Evolutionary conservation across 1,140 invertebrate species (phyloP).

Genomic region (Nasonia longicornis): DNA sequence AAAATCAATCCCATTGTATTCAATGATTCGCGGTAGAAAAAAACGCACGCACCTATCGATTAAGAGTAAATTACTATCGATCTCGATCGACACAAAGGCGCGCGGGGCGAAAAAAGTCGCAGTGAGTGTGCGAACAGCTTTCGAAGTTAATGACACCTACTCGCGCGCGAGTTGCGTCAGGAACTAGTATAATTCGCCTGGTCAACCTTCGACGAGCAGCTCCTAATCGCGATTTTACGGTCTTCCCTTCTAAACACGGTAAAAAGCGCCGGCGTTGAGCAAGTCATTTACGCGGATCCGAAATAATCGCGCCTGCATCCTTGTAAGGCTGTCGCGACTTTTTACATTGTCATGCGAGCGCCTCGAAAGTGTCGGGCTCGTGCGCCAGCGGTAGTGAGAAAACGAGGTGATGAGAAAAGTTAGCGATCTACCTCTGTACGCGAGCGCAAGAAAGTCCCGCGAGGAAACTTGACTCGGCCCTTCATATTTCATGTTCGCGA

Average conservation of each 20-base stretch:
- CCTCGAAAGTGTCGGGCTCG: neutral
- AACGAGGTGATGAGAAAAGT: neutral
- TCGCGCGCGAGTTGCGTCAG: constrained; percentile 15
- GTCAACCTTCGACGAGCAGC: constrained; percentile 26
- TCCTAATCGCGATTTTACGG: constrained; percentile 29
- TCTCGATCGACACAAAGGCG: neutral
- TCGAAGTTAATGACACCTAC: constrained; percentile 17
- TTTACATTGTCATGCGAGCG: constrained; percentile 10
- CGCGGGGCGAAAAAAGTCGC: neutral
- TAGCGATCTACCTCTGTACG: neutral
- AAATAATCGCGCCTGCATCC: neutral
- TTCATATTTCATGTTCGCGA: neutral
- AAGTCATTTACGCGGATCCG: constrained; percentile 5
- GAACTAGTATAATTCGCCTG: constrained; percentile 19
- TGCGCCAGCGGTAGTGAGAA: neutral
- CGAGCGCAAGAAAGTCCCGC: neutral
- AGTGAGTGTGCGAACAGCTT: neutral
- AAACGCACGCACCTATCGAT: neutral
- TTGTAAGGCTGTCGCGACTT: neutral
- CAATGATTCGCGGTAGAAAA: neutral
- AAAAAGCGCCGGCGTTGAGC: constrained; percentile 5
- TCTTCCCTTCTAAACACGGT: constrained; percentile 34
- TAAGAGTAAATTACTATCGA: neutral
- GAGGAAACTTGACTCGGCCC: neutral
- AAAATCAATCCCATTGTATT: constrained; percentile 19